Base-by-base conservation (phyloP, 2,113 vertebrate species). In the Colius striatus region DNA sequence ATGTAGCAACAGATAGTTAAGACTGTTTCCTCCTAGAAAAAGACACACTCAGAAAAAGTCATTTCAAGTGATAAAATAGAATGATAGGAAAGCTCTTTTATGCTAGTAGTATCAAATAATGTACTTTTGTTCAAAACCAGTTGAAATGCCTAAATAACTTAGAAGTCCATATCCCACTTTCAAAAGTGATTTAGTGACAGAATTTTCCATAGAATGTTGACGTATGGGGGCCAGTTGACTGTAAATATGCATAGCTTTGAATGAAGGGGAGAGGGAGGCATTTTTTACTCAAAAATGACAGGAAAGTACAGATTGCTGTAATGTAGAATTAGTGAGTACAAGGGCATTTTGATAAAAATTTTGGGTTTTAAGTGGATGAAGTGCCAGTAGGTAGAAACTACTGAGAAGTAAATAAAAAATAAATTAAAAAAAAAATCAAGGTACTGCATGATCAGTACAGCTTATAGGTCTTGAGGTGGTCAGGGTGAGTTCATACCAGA, bases 151-250 rank as follows among this genome's bases (percentile, higher is more conserved):
- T 68, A 54, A 50, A 4, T 25, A 74, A 84, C 7, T 65, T 71
- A 36, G 41, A 85, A 58, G 23, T 8, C 7, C 55, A 60, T 4
- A 34, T 45, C 1, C 13, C 13, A 72, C 45, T 77, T 91, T 79
- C 25, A 65, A 45, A 89, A 87, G 22, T 16, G 73, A 48, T 26
- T 66, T 38, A 87, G 10, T 5, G 3, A 29, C 10, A 65, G 7
- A 89, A 50, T 83, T 84, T 89, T 53, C 15, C 30, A 80, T 3
- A 43, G 13, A 67, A 63, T 45, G 12, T 25, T 76, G 48, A 67
- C 0, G 0, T 48, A 43, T 6, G 6, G 13, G n/a, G 26, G 6
- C 70, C 14, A 72, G 11, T 1, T 66, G 16, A 55, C 22, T n/a
- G 22, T 58, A 12, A 79, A 34, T 45, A 54, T 17, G 7, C 21